Evolutionary conservation across 2,888 invertebrate genomes (phyloP), one percentile per base, ranked within the genome.

Genomic region (Cecidostiba fungosa): DNA sequence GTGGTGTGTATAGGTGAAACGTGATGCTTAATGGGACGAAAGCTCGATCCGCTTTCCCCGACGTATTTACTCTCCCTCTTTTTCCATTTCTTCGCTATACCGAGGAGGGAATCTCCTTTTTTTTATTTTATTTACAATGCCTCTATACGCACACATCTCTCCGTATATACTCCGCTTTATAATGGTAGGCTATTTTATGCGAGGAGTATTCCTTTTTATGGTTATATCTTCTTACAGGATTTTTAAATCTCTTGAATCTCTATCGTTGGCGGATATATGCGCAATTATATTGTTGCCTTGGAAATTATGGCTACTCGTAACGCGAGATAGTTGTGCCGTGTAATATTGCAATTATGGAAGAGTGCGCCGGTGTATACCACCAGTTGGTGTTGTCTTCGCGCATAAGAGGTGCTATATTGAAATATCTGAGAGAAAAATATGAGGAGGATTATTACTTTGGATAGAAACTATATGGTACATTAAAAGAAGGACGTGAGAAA

Each of bases 11-110:
- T 81, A 85, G 83, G 87, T 90, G 90, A 90, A 91, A 90, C 88
- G 87, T 88, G 89, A 91, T 88, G 89, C 90, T 89, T 89, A 90
- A 91, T 91, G 89, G 90, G 89, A 87, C 87, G 87, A 87, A 87
- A 87, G 88, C 87, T 87, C 88, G 88, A 89, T 90, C 86, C 88
- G 88, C 88, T 89, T 89, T 88, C 82, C 86, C 81, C 79, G 47
- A 16, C 47, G 85, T 70, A 59, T 54, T 39, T 85, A 76, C 81
- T 85, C 74, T 59, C 43, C 79, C 62, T 74, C 66, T 62, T 81
- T 85, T 80, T 70, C n/a, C 59, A 39, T 47, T 26, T 77, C 19
- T 32, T 32, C 26, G 14, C 26, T 36, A 19, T 10, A 32, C 32
- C 19, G 0, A 5, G 54, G 23, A 59, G 23, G 23, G 16, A n/a